Conservation (phyloP, 2,113 vertebrate species). For the Chionodraco myersi region DNA sequence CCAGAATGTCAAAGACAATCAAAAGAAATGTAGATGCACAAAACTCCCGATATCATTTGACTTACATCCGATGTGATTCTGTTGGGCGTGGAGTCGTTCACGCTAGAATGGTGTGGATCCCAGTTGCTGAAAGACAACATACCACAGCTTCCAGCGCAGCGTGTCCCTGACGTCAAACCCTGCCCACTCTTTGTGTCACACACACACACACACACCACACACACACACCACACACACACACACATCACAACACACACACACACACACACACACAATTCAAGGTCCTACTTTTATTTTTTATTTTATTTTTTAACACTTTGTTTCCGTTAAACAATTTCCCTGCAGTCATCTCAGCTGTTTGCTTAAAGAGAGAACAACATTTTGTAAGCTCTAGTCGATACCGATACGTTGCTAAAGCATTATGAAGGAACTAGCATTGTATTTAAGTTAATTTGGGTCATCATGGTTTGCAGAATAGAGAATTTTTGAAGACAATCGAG, state of each 20-base stretch:
- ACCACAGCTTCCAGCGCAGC: not conserved
- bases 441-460: not conserved
- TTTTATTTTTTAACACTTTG: not conserved
- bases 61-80: not conserved
- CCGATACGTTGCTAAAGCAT: not conserved
- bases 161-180: constrained; percentile 31
- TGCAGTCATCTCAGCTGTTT: not conserved
- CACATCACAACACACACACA: too few species aligned
- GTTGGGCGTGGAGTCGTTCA: constrained; percentile 23
- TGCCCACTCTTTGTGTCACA: not conserved
- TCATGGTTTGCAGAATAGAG: not conserved
- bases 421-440: not conserved
- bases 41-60: not conserved
- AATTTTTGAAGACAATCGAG: too few species aligned
- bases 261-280: not conserved
- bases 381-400: not conserved
- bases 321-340: not conserved
- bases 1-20: not conserved
- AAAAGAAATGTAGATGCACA: not conserved
- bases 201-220: not conserved
- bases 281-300: too few species aligned
- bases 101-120: constrained; percentile 52
- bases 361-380: not conserved
- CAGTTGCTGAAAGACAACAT: constrained; percentile 62
- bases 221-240: too few species aligned